phyloP scores from a whole-genome alignment of 30 jellyfish, hydroid and myxozoan genomes.

The Nemopilema nomurai region DNA sequence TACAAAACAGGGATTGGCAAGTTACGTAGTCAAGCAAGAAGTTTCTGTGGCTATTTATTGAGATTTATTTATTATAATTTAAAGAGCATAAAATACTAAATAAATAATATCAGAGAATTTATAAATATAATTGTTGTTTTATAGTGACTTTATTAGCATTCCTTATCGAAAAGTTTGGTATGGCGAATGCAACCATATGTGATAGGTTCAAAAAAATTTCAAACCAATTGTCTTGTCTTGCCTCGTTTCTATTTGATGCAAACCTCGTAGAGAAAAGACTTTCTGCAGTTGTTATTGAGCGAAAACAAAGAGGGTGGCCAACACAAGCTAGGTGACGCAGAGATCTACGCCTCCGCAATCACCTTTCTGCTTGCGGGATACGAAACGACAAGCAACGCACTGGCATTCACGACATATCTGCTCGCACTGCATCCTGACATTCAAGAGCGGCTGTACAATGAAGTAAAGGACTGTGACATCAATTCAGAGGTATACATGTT shows the following conservation, averaged over 20 bases:
- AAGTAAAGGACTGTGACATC: conserved; percentile 3
- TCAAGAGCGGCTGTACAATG: conserved; percentile 33
- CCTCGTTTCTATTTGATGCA: not conserved
- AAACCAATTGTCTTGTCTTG: not conserved
- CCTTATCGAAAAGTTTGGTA: not conserved
- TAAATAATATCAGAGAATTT: too few relatives aligned
- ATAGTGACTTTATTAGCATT: not conserved
- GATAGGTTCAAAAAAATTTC: not conserved
- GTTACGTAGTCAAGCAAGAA: too few relatives aligned
- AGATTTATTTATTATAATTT: too few relatives aligned
- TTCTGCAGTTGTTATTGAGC: conserved; percentile 28
- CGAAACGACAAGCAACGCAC: conserved; percentile 47
- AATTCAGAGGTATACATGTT: not conserved
- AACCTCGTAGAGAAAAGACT: conserved; percentile 34
- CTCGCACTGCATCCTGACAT: conserved; percentile 43
- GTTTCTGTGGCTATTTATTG: too few relatives aligned
- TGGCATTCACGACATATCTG: conserved; percentile 30
- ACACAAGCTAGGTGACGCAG: conserved; percentile 29
- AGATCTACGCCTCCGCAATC: conserved; percentile 30
- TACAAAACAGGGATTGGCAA: too few relatives aligned
- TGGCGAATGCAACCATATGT: not conserved
- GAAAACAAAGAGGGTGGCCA: conserved; percentile 36
- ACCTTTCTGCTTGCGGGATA: conserved; percentile 43
- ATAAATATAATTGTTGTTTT: too few relatives aligned
- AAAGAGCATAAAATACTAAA: too few relatives aligned